A percentile compares a stretch with the other conserved stretches of the same genome.
phyloP scores from a whole-genome alignment of 2,797 vertebrate species.

The Micromesistius poutassou region DNA sequence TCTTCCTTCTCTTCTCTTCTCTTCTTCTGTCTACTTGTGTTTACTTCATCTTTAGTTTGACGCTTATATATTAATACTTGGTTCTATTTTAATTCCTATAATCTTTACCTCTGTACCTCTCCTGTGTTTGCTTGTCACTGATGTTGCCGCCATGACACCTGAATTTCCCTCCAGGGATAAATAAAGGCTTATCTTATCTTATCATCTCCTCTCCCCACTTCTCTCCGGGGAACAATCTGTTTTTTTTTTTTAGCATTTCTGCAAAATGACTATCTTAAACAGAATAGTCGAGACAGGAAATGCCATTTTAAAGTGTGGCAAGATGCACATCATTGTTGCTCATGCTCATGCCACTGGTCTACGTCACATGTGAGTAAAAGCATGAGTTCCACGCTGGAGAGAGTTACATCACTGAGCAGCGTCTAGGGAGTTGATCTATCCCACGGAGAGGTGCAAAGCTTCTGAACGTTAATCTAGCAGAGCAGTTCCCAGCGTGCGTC shows the following conservation, averaged over 20 bases:
- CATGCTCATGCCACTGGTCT: not conserved
- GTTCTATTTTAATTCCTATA: not conserved
- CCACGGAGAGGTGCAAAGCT: not conserved
- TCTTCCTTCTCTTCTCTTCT: not conserved
- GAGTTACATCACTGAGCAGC: not conserved
- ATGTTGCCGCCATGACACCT: not conserved
- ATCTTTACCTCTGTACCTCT: conserved; percentile 10
- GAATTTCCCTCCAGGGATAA: not conserved
- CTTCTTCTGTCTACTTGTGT: not conserved
- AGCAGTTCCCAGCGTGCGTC: not conserved
- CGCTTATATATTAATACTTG: too few species aligned
- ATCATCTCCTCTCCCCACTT: conserved; percentile 27
- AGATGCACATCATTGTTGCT: not conserved
- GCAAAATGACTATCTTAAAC: not conserved
- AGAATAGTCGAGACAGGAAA: not conserved
- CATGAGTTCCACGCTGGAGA: not conserved
- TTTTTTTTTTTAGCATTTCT: not conserved
- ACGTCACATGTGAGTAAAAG: not conserved
- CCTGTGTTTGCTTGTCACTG: not conserved
- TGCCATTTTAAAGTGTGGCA: not conserved
- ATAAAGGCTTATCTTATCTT: not conserved
- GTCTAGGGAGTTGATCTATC: not conserved
- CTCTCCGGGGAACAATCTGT: not conserved
- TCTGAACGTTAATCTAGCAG: not conserved
- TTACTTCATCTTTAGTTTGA: conserved; percentile 17